Percentiles rank a stretch among this genome's conserved stretches.
These are phyloP conservation scores for Paedocypris micromegethes DNA, from an alignment of 2,797 vertebrate genomes.

Conservation along the genomic window DNA sequence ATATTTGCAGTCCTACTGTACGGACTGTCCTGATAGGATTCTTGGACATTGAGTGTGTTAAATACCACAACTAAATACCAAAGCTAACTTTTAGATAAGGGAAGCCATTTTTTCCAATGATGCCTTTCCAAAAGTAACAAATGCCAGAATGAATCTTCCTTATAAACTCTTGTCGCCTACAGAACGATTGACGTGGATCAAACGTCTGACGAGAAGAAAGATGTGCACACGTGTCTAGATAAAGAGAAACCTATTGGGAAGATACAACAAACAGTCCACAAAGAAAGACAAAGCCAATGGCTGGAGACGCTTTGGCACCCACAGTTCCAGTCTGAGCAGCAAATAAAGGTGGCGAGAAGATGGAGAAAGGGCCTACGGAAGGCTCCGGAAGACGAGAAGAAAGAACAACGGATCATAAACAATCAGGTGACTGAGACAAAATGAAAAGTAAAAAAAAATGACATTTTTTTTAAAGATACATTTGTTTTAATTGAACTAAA, in stretches of 20 bases:
- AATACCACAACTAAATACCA: no score
- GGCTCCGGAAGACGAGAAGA: conserved; percentile 57
- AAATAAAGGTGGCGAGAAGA: conserved; percentile 71
- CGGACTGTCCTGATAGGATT: no score
- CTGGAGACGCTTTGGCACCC: conserved; percentile 59
- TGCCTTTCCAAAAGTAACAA: neutral
- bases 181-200: conserved; percentile 38
- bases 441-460: neutral
- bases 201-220: conserved; percentile 51
- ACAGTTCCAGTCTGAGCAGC: conserved; percentile 65
- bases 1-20: no score
- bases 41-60: no score
- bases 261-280: conserved; percentile 60
- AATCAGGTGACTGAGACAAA: conserved; percentile 61
- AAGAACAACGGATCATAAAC: conserved; percentile 56
- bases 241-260: conserved; percentile 68
- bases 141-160: neutral
- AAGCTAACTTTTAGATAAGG: no score
- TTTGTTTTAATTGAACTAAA: no score
- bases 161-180: conserved; percentile 14
- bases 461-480: no score
- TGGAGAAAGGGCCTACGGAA: conserved; percentile 60
- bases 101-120: no score
- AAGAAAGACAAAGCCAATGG: conserved; percentile 66
- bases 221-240: conserved; percentile 52